Base-by-base conservation (phyloP, 1,140 invertebrate genomes). In the Pachypsylla venusta region DNA sequence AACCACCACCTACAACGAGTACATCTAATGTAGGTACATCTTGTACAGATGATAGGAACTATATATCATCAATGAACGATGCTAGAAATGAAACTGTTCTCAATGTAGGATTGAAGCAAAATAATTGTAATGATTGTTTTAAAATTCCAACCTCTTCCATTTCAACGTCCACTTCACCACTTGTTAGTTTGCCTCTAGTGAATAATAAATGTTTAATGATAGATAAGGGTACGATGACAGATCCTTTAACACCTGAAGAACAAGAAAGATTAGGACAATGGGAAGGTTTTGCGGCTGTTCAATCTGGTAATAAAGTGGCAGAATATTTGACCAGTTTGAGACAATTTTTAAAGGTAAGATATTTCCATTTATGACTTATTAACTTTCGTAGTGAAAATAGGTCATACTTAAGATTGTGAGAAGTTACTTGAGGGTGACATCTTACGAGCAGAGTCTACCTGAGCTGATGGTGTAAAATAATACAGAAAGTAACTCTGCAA, bases 141-240 rank as follows among this genome's bases (percentile, higher is more conserved):
- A 48, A 48, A 19, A 48, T 48, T n/a, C 42, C 42, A n/a, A 35
- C 30, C 30, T 19, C 42, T 19, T 48, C 42, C 5, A 22, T 22
- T n/a, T 48, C 42, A 4, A 48, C 42, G n/a, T 48, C 42, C 4
- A 48, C 42, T 22, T 48, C 42, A 5, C 42, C 42, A 4, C n/a
- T n/a, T n/a, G n/a, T n/a, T n/a, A n/a, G n/a, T n/a, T n/a, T n/a
- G n/a, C n/a, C n/a, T n/a, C 42, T 48, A n/a, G 42, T 48, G 42
- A 48, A 19, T 48, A 22, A n/a, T 22, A 48, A 48, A 22, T 48
- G 42, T 48, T 48, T 75, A 16, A 76, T 76, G 66, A 73, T 76
- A 5, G 75, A 77, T 63, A 75, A 70, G 1, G 71, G 74, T 1
- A 77, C 75, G 1, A 77, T 77, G 75, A 77, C 75, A 4, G 75